phyloP scores from a whole-genome alignment of 2,888 invertebrate species.

The Drosophila merina region DNA sequence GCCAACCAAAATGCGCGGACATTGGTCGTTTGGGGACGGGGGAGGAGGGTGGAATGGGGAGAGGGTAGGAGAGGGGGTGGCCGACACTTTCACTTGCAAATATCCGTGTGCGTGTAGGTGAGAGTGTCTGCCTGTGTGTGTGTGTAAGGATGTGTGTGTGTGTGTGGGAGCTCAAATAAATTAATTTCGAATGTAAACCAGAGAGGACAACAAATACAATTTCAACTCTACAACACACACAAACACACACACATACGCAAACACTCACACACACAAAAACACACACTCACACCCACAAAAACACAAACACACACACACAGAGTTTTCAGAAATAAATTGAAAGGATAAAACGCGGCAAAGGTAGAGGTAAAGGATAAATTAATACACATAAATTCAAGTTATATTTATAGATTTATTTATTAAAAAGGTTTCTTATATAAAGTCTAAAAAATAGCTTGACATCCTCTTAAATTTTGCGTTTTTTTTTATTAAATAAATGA shows the following conservation, averaged over 20 bases:
- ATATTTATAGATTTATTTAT: neutral
- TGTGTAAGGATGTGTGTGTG: constrained; percentile 23
- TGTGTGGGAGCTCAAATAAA: constrained; percentile 69
- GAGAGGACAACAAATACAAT: constrained; percentile 65
- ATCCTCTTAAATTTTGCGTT: too few relatives aligned
- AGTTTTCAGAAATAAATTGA: constrained; percentile 1
- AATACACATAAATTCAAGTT: too few relatives aligned
- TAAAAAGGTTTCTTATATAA: too few relatives aligned
- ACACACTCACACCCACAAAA: too few relatives aligned
- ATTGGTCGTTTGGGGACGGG: neutral
- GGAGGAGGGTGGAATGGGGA: neutral
- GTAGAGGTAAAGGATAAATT: too few relatives aligned
- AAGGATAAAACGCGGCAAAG: neutral
- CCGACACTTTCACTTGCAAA: constrained; percentile 75
- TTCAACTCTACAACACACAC: constrained; percentile 55
- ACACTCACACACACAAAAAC: too few relatives aligned
- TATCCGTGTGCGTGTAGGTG: constrained; percentile 23
- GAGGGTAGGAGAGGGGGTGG: constrained; percentile 12
- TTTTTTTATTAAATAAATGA: too few relatives aligned
- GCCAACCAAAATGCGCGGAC: constrained; percentile 77
- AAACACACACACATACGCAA: constrained; percentile 4
- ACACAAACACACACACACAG: neutral
- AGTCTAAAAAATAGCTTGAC: too few relatives aligned
- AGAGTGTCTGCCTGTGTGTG: neutral
- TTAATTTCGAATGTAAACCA: constrained; percentile 73